Percentiles rank a stretch among this genome's conserved stretches.
These are phyloP conservation scores for Catostomus latipinnis DNA, from an alignment of 2,797 vertebrate genomes.

Conservation along the genomic window DNA sequence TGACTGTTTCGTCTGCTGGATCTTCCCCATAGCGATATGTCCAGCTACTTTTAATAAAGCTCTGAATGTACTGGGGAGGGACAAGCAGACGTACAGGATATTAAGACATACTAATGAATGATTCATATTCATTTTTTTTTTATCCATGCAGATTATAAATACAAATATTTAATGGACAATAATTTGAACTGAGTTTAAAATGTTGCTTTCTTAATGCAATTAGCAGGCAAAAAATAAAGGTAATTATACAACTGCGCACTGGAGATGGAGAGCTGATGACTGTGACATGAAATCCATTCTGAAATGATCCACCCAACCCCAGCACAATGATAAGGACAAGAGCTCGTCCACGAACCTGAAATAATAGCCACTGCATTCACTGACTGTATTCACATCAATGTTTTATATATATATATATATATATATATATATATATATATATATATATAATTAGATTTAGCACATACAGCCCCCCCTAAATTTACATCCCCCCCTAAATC, in stretches of 20 bases:
- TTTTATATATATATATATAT: background rate
- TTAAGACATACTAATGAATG: background rate
- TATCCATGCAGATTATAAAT: background rate
- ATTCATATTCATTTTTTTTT: background rate
- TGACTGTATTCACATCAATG: background rate
- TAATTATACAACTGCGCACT: constrained; percentile 63
- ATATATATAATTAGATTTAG: background rate
- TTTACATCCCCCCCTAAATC: too few species aligned
- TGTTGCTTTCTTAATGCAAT: background rate
- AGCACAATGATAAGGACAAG: constrained; percentile 76
- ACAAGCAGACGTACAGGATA: background rate
- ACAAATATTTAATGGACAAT: background rate
- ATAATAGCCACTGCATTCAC: constrained; percentile 17
- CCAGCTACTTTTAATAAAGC: constrained; percentile 84
- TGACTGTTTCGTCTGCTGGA: constrained; percentile 69
- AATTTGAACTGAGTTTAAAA: background rate
- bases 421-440: background rate
- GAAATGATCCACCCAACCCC: constrained; percentile 84
- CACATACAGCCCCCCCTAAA: background rate
- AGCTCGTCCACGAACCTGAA: constrained; percentile 72
- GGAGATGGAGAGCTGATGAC: constrained; percentile 84
- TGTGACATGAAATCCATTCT: constrained; percentile 79
- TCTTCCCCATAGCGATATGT: constrained; percentile 69
- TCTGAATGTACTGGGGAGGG: constrained; percentile 77
- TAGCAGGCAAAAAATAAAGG: background rate